Conservation (phyloP, 2,888 invertebrate genomes). For the Chrysina gloriosa region DNA sequence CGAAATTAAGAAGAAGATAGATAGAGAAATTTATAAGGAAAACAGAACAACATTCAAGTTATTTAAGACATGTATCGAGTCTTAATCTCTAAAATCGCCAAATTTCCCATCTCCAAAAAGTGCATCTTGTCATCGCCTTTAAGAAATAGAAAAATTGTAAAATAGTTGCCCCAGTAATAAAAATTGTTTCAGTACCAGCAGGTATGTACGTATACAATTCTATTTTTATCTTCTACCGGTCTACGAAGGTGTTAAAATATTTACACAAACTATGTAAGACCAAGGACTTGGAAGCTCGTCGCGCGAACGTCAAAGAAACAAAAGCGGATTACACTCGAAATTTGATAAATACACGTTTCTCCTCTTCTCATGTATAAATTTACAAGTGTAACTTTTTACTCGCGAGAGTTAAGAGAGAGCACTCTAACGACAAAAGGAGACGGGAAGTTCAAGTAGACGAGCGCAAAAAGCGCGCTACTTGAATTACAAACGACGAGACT, state of each 20-base stretch:
- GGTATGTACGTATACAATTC: background rate
- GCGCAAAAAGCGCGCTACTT: constrained; percentile 1
- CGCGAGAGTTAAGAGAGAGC: constrained; percentile 20
- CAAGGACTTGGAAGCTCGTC: constrained; percentile 1
- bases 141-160: too few relatives aligned
- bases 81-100: too few relatives aligned
- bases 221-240: background rate
- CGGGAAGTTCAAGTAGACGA: constrained; percentile 14
- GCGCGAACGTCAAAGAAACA: constrained; percentile 20
- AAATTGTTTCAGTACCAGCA: too few relatives aligned
- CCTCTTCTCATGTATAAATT: constrained; percentile 31
- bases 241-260: background rate
- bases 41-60: too few relatives aligned
- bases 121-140: too few relatives aligned
- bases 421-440: constrained; percentile 23
- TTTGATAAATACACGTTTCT: constrained; percentile 23
- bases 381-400: constrained; percentile 26
- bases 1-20: too few relatives aligned
- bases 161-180: too few relatives aligned
- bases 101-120: too few relatives aligned
- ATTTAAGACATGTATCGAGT: too few relatives aligned
- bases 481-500: constrained; percentile 28
- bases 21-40: too few relatives aligned
- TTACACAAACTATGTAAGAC: background rate
- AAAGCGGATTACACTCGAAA: constrained; percentile 27